Percentiles rank a stretch among this genome's conserved stretches.
Evolutionary conservation across 2,888 invertebrate species (phyloP).

Genomic region (Drosophila paranaensis): DNA sequence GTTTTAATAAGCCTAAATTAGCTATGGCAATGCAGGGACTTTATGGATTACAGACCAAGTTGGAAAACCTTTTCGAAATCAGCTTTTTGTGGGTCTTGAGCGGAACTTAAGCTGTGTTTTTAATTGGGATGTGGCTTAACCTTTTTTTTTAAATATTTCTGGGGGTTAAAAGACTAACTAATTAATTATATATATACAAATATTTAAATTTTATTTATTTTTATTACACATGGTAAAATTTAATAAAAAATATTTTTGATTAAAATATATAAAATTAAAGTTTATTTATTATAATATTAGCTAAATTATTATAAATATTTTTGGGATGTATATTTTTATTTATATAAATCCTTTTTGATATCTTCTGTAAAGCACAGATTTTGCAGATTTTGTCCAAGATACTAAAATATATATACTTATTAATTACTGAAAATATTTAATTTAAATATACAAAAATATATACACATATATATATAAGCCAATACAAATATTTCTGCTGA

Average conservation of each 20-base stretch:
- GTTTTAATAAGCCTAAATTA: conserved; percentile 25
- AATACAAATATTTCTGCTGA: background rate
- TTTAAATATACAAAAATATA: no score
- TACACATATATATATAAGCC: background rate
- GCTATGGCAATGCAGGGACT: conserved; percentile 2
- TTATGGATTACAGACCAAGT: background rate
- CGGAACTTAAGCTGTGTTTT: background rate
- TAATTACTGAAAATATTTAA: no score
- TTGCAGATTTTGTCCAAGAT: no score
- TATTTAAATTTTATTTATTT: no score
- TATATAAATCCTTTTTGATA: no score
- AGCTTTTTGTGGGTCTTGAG: no score
- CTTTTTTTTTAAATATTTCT: background rate
- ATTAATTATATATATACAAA: background rate
- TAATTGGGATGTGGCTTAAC: background rate
- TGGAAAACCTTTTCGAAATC: background rate
- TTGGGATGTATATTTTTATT: no score
- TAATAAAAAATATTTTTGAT: no score
- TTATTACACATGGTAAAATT: background rate
- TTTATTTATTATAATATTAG: no score
- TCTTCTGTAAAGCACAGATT: no score
- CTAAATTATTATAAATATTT: background rate
- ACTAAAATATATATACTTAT: no score
- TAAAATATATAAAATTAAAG: no score
- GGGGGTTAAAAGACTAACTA: background rate